Evolutionary conservation across 2,888 invertebrate genomes (phyloP).

Genomic region (Caenorhabditis imperialis): DNA sequence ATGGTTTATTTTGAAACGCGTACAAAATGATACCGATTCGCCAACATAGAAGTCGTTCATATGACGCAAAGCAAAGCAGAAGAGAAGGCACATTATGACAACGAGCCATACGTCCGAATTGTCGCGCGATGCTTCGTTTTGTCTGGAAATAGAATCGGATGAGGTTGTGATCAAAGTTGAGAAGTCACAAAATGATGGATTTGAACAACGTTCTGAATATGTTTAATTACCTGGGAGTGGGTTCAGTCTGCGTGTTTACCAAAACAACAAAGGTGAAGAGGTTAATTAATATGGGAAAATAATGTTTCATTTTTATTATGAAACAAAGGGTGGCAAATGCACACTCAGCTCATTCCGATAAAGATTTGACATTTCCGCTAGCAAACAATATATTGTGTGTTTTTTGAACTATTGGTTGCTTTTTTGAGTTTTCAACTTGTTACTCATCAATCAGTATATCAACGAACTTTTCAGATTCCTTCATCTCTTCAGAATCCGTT

Average conservation of each 20-base stretch:
- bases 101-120: constrained; percentile 61
- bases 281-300: no score
- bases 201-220: no score
- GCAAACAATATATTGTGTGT: constrained; percentile 5
- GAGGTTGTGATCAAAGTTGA: no score
- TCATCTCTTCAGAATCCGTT: not conserved
- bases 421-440: not conserved
- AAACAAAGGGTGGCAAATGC: not conserved
- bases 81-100: constrained; percentile 56
- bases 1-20: not conserved
- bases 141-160: constrained; percentile 14
- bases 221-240: no score
- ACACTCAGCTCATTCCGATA: not conserved
- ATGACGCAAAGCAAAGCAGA: constrained; percentile 63
- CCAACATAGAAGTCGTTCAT: constrained; percentile 65
- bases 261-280: no score
- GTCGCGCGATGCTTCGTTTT: constrained; percentile 57
- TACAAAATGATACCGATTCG: constrained; percentile 48
- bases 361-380: constrained; percentile 29
- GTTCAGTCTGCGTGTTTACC: no score
- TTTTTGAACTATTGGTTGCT: not conserved
- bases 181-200: no score
- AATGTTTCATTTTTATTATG: not conserved
- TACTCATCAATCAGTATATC: not conserved
- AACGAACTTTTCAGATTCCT: no score